Conservation (phyloP, 2,888 invertebrate species). For the Laothoe populi region DNA sequence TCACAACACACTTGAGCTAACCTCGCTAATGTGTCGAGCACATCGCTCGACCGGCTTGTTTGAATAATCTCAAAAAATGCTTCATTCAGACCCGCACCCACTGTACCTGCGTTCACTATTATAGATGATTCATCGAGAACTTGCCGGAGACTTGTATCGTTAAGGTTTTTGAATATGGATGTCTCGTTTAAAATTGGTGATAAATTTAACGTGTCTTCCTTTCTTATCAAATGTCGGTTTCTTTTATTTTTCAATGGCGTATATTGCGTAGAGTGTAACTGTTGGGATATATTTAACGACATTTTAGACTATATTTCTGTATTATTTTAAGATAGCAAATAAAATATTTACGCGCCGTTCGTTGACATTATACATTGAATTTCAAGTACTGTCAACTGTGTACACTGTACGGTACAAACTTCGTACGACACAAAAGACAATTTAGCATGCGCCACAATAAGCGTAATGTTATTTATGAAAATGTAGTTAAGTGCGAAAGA, state of each 20-base stretch:
- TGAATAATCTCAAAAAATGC: conserved; percentile 80
- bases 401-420: too few species aligned
- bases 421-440: background rate
- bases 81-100: conserved; percentile 69
- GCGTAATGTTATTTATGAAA: too few species aligned
- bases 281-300: conserved; percentile 48
- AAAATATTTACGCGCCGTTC: conserved; percentile 12
- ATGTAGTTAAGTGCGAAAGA: background rate
- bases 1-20: conserved; percentile 87
- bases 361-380: background rate
- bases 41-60: conserved; percentile 73
- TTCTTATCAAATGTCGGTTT: conserved; percentile 60
- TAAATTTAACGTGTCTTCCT: conserved; percentile 74
- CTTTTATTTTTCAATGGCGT: conserved; percentile 70
- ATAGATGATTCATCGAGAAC: conserved; percentile 75
- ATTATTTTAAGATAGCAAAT: background rate
- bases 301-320: background rate
- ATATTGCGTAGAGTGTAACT: conserved; percentile 66
- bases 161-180: conserved; percentile 75
- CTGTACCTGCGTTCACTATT: conserved; percentile 56
- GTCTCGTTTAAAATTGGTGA: conserved; percentile 78
- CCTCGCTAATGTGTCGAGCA: conserved; percentile 86
- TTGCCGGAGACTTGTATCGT: conserved; percentile 76
- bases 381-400: too few species aligned
- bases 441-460: too few species aligned